Evolutionary conservation across 2,888 invertebrate species (phyloP).

Genomic region (Chironomus riparius): DNA sequence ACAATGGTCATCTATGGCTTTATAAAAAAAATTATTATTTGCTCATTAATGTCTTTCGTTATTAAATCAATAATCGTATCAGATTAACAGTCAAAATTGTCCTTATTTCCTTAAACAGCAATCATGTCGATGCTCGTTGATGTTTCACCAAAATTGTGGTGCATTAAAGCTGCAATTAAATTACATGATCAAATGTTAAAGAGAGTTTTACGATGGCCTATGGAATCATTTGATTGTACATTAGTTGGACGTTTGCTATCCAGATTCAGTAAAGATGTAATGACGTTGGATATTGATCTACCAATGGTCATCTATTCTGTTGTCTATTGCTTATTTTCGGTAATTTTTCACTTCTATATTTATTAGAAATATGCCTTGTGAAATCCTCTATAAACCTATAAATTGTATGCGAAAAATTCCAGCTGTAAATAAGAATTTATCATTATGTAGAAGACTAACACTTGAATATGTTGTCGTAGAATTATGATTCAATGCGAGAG

Average conservation of each 20-base stretch:
- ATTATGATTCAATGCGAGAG: too few relatives aligned
- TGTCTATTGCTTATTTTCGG: conserved; percentile 6
- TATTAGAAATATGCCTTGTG: neutral
- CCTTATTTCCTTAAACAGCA: neutral
- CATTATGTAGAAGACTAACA: too few relatives aligned
- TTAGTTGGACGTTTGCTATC: conserved; percentile 55
- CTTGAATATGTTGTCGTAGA: too few relatives aligned
- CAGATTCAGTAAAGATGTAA: conserved; percentile 51
- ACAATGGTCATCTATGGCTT: too few relatives aligned
- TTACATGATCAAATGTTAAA: conserved; percentile 45
- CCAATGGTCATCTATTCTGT: conserved; percentile 34
- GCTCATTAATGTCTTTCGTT: conserved; percentile 33
- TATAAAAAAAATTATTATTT: conserved; percentile 42
- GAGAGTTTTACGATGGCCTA: conserved; percentile 47
- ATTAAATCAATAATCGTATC: neutral
- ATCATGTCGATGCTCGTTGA: neutral
- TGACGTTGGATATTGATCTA: conserved; percentile 47
- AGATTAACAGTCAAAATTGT: too few relatives aligned
- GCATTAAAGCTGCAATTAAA: conserved; percentile 41
- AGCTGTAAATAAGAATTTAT: too few relatives aligned
- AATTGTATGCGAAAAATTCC: neutral
- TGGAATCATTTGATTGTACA: conserved; percentile 53
- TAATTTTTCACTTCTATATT: conserved; percentile 6
- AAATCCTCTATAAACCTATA: neutral
- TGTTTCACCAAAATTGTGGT: neutral